Evolutionary conservation across 2,888 invertebrate species (phyloP).

Genomic region (Galeopsomyia nigrocyanea): DNA sequence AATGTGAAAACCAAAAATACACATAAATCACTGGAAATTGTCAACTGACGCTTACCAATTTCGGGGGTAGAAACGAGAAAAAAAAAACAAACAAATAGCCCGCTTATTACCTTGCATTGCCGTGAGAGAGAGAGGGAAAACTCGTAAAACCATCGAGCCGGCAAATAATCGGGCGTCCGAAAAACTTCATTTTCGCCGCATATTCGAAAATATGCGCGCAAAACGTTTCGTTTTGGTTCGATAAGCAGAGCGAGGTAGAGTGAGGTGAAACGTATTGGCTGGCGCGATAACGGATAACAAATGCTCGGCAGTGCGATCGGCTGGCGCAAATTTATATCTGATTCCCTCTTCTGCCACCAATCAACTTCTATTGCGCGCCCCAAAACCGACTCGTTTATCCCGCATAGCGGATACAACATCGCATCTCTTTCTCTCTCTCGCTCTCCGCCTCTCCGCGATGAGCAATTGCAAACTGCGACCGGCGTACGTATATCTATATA

Average conservation of each 20-base stretch:
- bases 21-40: too few species aligned
- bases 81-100: too few species aligned
- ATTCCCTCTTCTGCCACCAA: slow-evolving; percentile 54
- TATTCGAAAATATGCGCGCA: slow-evolving; percentile 35
- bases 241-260: slow-evolving; percentile 1
- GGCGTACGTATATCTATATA: slow-evolving; percentile 24
- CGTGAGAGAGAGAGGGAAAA: not conserved
- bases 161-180: slow-evolving; percentile 21
- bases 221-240: slow-evolving; percentile 28
- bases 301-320: slow-evolving; percentile 52
- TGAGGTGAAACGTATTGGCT: slow-evolving; percentile 40
- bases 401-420: not conserved
- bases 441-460: not conserved
- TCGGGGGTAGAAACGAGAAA: too few species aligned
- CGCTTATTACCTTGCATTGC: not conserved
- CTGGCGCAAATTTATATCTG: slow-evolving; percentile 62
- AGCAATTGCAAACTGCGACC: slow-evolving; percentile 10
- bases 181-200: slow-evolving; percentile 45
- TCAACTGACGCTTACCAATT: too few species aligned
- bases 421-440: slow-evolving; percentile 11
- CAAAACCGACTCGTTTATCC: too few species aligned
- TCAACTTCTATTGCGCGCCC: slow-evolving; percentile 33
- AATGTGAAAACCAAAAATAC: too few species aligned
- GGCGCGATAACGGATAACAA: slow-evolving; percentile 52
- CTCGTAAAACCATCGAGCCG: slow-evolving; percentile 27